Percentiles rank a stretch among this genome's conserved stretches.
These are phyloP conservation scores for Tyto alba DNA, from an alignment of 2,113 vertebrate species.

Conservation along the genomic window DNA sequence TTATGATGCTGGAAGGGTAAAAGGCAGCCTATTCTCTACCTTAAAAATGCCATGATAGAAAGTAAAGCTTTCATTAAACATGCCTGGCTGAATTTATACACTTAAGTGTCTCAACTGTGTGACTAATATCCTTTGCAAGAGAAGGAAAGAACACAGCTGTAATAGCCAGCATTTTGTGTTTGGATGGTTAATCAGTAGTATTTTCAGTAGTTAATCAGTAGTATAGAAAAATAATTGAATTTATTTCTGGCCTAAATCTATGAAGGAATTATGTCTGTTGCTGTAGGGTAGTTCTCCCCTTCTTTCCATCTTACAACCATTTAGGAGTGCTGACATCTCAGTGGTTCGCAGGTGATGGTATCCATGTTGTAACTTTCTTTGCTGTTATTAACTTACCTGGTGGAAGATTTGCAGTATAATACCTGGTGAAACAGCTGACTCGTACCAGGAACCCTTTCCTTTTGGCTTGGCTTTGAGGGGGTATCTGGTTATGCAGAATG, in stretches of 20 bases:
- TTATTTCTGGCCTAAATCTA: no score
- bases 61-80: slow-evolving; percentile 30
- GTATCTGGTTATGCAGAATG: not conserved
- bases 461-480: not conserved
- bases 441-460: not conserved
- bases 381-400: not conserved
- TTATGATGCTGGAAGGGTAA: not conserved
- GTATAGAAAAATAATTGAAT: not conserved
- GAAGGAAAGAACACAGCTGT: not conserved
- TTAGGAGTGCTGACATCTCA: not conserved
- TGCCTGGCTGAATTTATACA: slow-evolving; percentile 10
- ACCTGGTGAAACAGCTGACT: not conserved
- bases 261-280: no score
- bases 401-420: not conserved
- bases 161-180: not conserved
- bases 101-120: slow-evolving; percentile 10
- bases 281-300: not conserved
- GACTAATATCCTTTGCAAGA: slow-evolving; percentile 20
- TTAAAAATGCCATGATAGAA: not conserved
- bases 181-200: not conserved
- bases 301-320: not conserved
- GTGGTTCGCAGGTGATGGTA: not conserved
- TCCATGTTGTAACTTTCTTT: not conserved
- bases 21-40: not conserved
- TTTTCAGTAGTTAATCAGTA: not conserved